phyloP scores from a whole-genome alignment of 2,797 vertebrate species.

The Platalea minor region DNA sequence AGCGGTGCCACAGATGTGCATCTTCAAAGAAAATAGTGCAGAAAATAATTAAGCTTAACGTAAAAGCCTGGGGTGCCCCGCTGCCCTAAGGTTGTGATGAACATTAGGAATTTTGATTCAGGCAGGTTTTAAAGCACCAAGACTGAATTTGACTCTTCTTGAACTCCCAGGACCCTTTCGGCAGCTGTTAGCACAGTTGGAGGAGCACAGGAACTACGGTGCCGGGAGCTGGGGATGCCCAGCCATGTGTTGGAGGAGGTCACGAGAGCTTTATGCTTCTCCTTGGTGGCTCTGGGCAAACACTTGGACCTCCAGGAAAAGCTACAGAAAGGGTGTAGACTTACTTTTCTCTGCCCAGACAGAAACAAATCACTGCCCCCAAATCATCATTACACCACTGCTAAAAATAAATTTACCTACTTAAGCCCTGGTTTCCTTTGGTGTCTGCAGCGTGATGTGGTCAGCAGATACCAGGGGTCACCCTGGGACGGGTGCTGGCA shows the following conservation, averaged over 20 bases:
- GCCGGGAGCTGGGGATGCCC: not conserved
- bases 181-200: not conserved
- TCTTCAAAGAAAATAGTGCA: not conserved
- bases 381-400: not conserved
- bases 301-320: not conserved
- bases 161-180: fast-evolving
- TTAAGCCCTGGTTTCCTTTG: not conserved
- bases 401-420: not conserved
- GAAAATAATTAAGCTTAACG: not conserved
- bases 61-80: not conserved
- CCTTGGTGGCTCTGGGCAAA: not conserved
- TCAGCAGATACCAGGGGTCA: not conserved
- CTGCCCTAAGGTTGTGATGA: not conserved
- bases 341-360: not conserved
- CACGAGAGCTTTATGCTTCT: not conserved
- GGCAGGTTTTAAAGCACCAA: not conserved
- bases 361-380: not conserved
- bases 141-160: not conserved
- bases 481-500: not conserved
- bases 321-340: not conserved
- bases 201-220: not conserved
- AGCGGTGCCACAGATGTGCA: not conserved
- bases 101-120: not conserved
- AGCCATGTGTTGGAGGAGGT: not conserved
- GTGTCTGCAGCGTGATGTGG: not conserved